phyloP scores from a whole-genome alignment of 1,140 invertebrate genomes.

The Camponotus vicinus region DNA sequence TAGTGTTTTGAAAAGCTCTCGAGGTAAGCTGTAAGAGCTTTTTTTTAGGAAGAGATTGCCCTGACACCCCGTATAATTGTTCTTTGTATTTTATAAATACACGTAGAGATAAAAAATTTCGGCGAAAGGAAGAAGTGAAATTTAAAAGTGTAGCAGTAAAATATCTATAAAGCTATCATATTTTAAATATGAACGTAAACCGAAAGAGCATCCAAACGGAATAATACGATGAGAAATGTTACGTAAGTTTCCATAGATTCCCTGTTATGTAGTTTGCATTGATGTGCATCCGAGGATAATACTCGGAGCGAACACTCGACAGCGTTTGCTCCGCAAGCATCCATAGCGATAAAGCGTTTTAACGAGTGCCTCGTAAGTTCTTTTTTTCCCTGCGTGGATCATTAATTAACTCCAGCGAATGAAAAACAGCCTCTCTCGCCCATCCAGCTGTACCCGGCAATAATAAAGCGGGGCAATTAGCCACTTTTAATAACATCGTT shows the following conservation, averaged over 20 bases:
- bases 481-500: constrained; percentile 77
- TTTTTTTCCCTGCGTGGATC: constrained; percentile 59
- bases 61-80: too few species aligned
- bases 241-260: constrained; percentile 20
- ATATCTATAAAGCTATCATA: background rate
- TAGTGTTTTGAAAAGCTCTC: too few species aligned
- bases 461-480: constrained; percentile 75
- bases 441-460: constrained; percentile 64
- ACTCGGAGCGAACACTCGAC: constrained; percentile 60
- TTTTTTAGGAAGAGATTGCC: too few species aligned
- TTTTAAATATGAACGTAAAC: constrained; percentile 6
- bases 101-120: too few species aligned
- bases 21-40: too few species aligned
- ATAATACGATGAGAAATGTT: background rate
- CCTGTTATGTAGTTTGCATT: constrained; percentile 29
- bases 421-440: constrained; percentile 72
- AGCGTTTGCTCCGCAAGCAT: constrained; percentile 66
- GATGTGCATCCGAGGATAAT: constrained; percentile 64
- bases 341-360: constrained; percentile 71
- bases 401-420: constrained; percentile 73
- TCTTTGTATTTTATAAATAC: too few species aligned
- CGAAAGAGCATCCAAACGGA: constrained; percentile 5
- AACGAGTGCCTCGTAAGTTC: constrained; percentile 69
- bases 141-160: background rate
- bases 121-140: too few species aligned